Conservation (phyloP, 2,113 vertebrate genomes). For the Platysternon megacephalum region DNA sequence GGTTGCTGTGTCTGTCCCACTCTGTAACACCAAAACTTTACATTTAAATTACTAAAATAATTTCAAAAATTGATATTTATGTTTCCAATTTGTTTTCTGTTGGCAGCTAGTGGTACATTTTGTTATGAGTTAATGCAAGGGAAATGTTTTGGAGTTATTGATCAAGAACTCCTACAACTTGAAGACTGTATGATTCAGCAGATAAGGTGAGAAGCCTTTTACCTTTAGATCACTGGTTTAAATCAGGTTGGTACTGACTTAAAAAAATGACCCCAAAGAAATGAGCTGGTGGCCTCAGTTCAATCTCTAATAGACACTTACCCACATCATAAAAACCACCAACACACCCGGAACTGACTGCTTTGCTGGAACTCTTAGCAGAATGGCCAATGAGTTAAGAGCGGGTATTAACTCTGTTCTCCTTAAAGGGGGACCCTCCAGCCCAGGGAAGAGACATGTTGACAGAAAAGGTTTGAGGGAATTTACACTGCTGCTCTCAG, state of each 20-base stretch:
- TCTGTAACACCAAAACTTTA: background rate
- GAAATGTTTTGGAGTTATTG: background rate
- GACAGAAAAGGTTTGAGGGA: background rate
- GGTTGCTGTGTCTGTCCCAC: fast-evolving
- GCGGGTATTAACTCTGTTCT: background rate
- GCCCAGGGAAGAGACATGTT: background rate
- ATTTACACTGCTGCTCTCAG: background rate
- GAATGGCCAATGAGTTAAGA: background rate
- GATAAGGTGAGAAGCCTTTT: slow-evolving; percentile 39
- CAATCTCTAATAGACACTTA: background rate
- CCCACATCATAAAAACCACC: background rate
- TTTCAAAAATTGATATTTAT: background rate
- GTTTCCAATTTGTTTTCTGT: background rate
- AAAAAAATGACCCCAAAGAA: background rate
- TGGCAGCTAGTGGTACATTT: background rate
- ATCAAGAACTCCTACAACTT: background rate
- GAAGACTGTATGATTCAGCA: slow-evolving; percentile 33
- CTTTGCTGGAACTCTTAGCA: background rate
- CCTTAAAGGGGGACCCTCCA: background rate
- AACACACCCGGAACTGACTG: background rate
- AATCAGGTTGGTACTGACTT: slow-evolving; percentile 20
- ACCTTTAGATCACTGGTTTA: slow-evolving; percentile 24
- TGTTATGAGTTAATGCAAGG: background rate
- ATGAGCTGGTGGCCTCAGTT: background rate
- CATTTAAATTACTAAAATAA: background rate